Evolutionary conservation across 92 coral and sea anemone species (phyloP), one percentile per base, ranked within the genome.

Genomic region (Heteractis magnifica): DNA sequence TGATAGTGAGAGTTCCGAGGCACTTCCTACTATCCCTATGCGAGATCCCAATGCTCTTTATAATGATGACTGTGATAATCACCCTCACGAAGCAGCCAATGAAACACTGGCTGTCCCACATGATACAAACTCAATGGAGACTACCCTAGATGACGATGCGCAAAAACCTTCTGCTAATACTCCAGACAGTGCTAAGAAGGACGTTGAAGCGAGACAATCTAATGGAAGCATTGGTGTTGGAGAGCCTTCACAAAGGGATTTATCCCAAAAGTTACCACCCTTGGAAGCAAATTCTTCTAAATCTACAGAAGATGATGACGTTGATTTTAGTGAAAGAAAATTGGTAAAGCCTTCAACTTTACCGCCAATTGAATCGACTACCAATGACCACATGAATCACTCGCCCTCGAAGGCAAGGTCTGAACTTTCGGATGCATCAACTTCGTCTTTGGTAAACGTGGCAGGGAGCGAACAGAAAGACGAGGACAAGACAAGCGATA

Each of bases 21-120:
- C 26, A 6, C 84, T 71, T 51, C 87, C 87, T 12, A 68, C 77
- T 6, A 49, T 81, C 64, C 68, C 79, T 3, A 84, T 84, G 44
- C 87, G 76, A 48, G 81, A 84, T 15, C 76, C 53, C 49, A 52
- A 84, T 6, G 79, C 87, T 4, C 77, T 48, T 51, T 20, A 62
- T 52, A 76, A 84, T 52, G 82, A 76, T 6, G 71, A 74, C 34
- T 76, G 41, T 52, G 71, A 49, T 4, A 56, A 74, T n/a, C 20
- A 0, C 50, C 58, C 64, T 41, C 8, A 23, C 9, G 44, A 34
- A 18, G n/a, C 80, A 77, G 10, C 49, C 20, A 34, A 19, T 10
- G 52, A 8, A 26, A 7, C 34, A 18, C 52, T 77, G 58, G 51
- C 48, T 53, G 80, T 48, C 10, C 58, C 34, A 23, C 64, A 55